Conservation (phyloP, 1,140 invertebrate species). For the Dermatophagoides farinae region DNA sequence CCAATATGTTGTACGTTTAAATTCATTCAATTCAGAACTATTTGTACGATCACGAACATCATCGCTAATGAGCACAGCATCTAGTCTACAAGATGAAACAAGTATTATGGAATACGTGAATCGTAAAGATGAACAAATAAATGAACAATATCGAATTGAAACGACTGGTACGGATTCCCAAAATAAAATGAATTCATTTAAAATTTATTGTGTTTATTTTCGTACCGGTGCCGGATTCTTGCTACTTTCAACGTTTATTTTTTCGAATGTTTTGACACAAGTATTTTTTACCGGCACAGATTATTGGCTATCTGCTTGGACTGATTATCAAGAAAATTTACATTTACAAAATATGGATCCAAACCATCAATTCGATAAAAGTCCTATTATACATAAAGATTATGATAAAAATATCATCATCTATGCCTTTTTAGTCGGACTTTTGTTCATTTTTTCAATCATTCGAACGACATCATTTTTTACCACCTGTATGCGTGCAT, state of each 20-base stretch:
- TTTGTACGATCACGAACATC: no score
- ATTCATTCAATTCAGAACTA: no score
- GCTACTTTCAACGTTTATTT: conserved; percentile 10
- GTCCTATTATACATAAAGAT: neutral
- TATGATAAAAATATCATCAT: neutral
- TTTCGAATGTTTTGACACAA: conserved; percentile 18
- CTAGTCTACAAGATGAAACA: no score
- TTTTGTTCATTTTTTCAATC: conserved; percentile 26
- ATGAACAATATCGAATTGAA: no score
- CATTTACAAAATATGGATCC: neutral
- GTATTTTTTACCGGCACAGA: conserved; percentile 20
- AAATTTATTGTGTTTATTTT: conserved; percentile 18
- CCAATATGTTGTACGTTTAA: neutral
- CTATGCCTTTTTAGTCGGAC: conserved; percentile 14
- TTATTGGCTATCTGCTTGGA: conserved; percentile 20
- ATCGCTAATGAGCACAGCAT: no score
- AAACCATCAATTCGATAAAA: neutral
- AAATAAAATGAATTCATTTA: neutral
- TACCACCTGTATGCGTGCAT: conserved; percentile 51
- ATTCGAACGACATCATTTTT: conserved; percentile 48
- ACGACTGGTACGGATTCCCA: no score
- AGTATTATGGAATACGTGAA: no score
- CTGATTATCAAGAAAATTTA: conserved; percentile 4
- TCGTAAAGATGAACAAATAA: no score
- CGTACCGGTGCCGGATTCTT: conserved; percentile 16